Evolutionary conservation across 2,797 vertebrate genomes (phyloP).

Genomic region (Lagodon rhomboides): DNA sequence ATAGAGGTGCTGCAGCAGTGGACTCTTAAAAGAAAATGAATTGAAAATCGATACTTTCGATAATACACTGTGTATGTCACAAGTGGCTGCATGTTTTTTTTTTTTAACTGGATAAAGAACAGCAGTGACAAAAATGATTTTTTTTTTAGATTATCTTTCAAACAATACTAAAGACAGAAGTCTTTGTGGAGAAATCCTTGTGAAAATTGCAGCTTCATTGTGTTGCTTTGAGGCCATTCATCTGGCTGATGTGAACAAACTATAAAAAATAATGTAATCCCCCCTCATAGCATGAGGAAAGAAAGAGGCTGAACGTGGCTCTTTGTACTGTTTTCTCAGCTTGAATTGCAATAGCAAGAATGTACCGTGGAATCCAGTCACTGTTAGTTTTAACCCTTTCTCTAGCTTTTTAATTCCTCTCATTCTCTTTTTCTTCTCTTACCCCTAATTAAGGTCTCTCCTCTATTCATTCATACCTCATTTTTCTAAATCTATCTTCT

Average conservation of each 20-base stretch:
- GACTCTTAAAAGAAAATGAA: background rate
- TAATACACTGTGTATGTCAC: background rate
- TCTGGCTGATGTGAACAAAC: background rate
- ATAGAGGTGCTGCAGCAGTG: too few species aligned
- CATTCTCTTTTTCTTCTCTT: conserved; percentile 12
- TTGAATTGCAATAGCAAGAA: conserved; percentile 45
- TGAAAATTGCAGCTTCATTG: background rate
- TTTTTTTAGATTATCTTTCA: background rate
- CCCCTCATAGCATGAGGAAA: conserved; percentile 11
- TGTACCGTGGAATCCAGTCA: conserved; percentile 36
- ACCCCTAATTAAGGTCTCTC: conserved; percentile 1
- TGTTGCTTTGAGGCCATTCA: background rate
- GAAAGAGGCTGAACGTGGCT: background rate
- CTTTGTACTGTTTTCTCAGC: conserved; percentile 55
- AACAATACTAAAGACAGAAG: background rate
- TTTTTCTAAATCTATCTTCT: conserved; percentile 18
- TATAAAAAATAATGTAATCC: conserved; percentile 2
- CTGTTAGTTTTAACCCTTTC: conserved; percentile 32
- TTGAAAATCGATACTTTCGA: background rate
- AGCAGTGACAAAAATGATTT: background rate
- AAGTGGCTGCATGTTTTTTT: background rate
- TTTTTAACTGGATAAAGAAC: background rate
- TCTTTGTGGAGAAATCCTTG: background rate
- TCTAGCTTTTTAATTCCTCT: conserved; percentile 3
- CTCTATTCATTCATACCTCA: conserved; percentile 21